phyloP scores from a whole-genome alignment of 2,113 vertebrate genomes.

The Gymnogyps californianus region DNA sequence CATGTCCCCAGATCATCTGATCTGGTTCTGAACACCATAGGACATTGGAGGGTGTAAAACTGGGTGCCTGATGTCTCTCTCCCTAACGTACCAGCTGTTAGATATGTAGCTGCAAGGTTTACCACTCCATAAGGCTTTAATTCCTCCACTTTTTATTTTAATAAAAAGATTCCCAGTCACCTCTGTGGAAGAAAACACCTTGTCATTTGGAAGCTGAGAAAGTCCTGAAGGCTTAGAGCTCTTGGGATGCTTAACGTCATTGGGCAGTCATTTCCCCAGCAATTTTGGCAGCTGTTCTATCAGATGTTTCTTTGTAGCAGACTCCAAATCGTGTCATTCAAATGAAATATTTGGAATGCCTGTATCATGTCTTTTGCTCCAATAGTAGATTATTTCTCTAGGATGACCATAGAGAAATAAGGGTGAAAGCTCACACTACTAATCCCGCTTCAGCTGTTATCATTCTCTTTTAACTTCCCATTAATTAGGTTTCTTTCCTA shows the following conservation, averaged over 20 bases:
- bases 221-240: background rate
- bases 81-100: background rate
- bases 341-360: background rate
- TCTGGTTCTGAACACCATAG: background rate
- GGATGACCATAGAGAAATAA: background rate
- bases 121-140: background rate
- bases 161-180: background rate
- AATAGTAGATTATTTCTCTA: background rate
- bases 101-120: background rate
- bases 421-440: background rate
- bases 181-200: background rate
- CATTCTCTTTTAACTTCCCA: background rate
- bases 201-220: background rate
- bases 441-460: background rate
- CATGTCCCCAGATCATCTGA: fast-evolving
- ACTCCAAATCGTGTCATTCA: background rate
- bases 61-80: background rate
- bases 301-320: background rate
- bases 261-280: background rate
- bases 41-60: background rate
- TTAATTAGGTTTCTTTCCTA: constrained; percentile 12
- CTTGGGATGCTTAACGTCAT: background rate
- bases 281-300: background rate
- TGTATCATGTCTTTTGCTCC: background rate
- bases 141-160: background rate